Evolutionary conservation across 2,797 vertebrate genomes (phyloP).

Genomic region (Semaprochilodus insignis): DNA sequence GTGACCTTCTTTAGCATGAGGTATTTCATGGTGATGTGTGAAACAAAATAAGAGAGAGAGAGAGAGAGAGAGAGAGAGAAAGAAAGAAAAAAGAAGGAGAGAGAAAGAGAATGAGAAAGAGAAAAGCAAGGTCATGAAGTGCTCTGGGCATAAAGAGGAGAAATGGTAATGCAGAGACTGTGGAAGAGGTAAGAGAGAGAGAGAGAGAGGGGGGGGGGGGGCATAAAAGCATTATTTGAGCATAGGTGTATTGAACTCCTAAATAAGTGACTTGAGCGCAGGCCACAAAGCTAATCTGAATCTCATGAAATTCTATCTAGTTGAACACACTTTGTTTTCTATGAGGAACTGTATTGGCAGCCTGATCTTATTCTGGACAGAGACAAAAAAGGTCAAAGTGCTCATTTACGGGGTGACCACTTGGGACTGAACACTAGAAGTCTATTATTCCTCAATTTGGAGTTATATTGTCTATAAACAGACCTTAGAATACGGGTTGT

Average conservation of each 20-base stretch:
- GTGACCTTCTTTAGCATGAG: conserved; percentile 42
- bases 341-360: neutral
- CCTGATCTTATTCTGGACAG: conserved; percentile 26
- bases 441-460: neutral
- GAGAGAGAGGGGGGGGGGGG: neutral
- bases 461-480: conserved; percentile 5
- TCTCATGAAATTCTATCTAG: conserved; percentile 42
- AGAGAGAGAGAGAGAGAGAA: neutral
- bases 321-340: conserved; percentile 29
- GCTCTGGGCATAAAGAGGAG: conserved; percentile 32
- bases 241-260: conserved; percentile 2
- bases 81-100: neutral
- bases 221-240: conserved; percentile 11
- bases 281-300: conserved; percentile 34
- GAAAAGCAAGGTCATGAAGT: conserved; percentile 6
- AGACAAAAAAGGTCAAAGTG: conserved; percentile 29
- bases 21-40: conserved; percentile 33
- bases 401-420: neutral
- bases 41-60: neutral
- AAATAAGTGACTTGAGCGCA: conserved; percentile 27
- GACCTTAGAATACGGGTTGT: neutral
- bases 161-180: conserved; percentile 20
- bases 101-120: neutral
- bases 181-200: neutral
- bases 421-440: conserved; percentile 14